A percentile compares a stretch with the other conserved stretches of the same genome.
phyloP scores from a whole-genome alignment of 2,797 vertebrate species.

The Sylvia borin region DNA sequence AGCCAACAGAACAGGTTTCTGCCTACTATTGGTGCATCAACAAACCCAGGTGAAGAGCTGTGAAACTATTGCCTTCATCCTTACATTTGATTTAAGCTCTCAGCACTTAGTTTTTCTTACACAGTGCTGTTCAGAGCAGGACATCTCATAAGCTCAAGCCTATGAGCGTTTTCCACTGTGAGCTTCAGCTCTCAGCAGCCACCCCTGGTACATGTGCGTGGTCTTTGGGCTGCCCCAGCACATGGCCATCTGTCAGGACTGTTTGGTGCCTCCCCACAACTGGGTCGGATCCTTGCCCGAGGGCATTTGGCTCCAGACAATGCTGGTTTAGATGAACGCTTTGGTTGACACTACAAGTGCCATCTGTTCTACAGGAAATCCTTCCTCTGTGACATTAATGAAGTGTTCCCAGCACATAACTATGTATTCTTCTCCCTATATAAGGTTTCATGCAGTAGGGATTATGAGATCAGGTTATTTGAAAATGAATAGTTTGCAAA shows the following conservation, averaged over 20 bases:
- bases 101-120: rapidly evolving
- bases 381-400: constrained; percentile 45
- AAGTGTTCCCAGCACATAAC: constrained; percentile 52
- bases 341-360: constrained; percentile 47
- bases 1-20: background rate
- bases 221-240: background rate
- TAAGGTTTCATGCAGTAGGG: background rate
- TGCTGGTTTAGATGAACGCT: constrained; percentile 54
- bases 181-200: background rate
- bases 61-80: background rate
- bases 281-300: constrained; percentile 58
- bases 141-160: background rate
- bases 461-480: background rate
- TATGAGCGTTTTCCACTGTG: background rate
- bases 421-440: background rate
- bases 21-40: background rate
- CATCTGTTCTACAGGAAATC: constrained; percentile 70
- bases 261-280: constrained; percentile 50
- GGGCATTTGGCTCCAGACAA: constrained; percentile 61
- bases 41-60: background rate
- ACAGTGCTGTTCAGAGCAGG: background rate
- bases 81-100: background rate
- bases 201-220: background rate
- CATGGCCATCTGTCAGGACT: constrained; percentile 58
- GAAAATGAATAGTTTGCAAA: background rate